Evolutionary conservation across 35 echinoderm and acorn worm genomes (phyloP).

Genomic region (Heliocidaris tuberculata): DNA sequence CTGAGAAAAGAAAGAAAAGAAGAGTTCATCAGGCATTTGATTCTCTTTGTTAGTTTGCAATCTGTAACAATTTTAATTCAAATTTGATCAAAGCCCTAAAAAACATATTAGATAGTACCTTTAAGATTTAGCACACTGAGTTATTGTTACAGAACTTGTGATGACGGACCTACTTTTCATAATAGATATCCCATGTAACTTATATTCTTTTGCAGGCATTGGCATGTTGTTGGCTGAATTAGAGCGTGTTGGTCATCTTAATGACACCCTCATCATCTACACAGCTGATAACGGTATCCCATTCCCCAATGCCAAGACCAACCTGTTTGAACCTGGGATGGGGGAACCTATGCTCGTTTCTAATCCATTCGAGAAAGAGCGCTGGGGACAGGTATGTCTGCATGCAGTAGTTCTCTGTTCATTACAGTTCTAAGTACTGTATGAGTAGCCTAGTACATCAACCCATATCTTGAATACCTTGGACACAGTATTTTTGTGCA

Average conservation of each 20-base stretch:
- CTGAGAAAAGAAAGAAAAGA: no score
- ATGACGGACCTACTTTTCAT: no score
- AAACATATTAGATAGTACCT: no score
- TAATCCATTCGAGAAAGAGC: slow-evolving; percentile 55
- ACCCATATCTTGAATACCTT: background rate
- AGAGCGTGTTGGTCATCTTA: slow-evolving; percentile 71
- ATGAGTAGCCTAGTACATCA: background rate
- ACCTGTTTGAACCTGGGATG: slow-evolving; percentile 96
- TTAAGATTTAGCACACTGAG: no score
- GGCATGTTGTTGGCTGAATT: slow-evolving; percentile 86
- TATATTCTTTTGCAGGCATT: slow-evolving; percentile 60
- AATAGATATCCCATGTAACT: background rate
- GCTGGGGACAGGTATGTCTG: slow-evolving; percentile 73
- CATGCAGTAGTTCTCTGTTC: background rate
- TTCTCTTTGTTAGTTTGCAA: no score
- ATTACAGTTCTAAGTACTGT: background rate
- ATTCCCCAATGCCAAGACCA: slow-evolving; percentile 97
- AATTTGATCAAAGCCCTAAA: no score
- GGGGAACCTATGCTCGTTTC: slow-evolving; percentile 93
- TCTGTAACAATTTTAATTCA: no score
- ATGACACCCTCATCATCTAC: slow-evolving; percentile 91
- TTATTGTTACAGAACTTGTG: no score
- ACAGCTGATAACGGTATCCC: slow-evolving; percentile 96
- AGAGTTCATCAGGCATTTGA: no score
- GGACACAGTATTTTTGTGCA: background rate